These are phyloP conservation scores for Oryzias javanicus DNA, from an alignment of 2,113 vertebrate genomes.

Conservation along the genomic window DNA sequence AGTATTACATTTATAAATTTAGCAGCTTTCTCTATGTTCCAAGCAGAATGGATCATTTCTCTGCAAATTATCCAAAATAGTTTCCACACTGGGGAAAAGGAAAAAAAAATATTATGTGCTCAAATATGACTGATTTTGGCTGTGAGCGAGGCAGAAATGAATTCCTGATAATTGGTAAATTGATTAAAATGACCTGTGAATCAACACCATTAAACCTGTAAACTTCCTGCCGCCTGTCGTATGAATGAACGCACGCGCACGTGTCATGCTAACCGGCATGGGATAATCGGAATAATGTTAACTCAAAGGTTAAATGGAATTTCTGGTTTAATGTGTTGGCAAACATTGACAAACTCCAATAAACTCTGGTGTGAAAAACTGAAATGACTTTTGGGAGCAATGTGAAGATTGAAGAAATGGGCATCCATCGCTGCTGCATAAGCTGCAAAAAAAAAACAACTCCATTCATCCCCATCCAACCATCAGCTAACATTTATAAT, in stretches of 20 bases:
- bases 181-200: constrained; percentile 75
- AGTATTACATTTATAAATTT: constrained; percentile 60
- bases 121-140: constrained; percentile 54
- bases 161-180: constrained; percentile 71
- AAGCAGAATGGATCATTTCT: constrained; percentile 64
- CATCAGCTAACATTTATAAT: neutral
- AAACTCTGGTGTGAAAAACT: constrained; percentile 53
- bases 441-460: constrained; percentile 25
- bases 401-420: constrained; percentile 12
- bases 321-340: constrained; percentile 54
- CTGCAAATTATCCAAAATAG: constrained; percentile 67
- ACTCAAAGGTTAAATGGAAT: constrained; percentile 68
- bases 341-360: constrained; percentile 50
- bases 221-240: constrained; percentile 39
- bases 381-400: constrained; percentile 55
- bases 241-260: constrained; percentile 30
- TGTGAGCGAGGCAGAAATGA: constrained; percentile 65
- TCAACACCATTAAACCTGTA: constrained; percentile 58
- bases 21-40: constrained; percentile 47
- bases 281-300: constrained; percentile 58
- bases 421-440: neutral
- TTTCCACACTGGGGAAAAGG: constrained; percentile 50
- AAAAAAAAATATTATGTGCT: constrained; percentile 52
- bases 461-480: constrained; percentile 1
- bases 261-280: constrained; percentile 25